phyloP scores from a whole-genome alignment of 2,888 invertebrate species.

The Pediacus dermestoides region DNA sequence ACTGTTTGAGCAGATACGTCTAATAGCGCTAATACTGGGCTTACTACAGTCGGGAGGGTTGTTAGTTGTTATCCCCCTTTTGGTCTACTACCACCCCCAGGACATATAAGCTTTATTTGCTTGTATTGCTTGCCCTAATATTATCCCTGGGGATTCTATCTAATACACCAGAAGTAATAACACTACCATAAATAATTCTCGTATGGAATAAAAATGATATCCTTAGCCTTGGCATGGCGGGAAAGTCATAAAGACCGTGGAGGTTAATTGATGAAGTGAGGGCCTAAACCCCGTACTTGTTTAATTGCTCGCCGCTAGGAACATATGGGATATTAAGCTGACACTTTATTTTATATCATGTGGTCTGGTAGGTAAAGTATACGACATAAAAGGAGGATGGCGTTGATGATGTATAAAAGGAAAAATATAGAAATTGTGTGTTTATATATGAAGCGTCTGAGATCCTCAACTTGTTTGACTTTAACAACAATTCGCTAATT shows the following conservation, averaged over 20 bases:
- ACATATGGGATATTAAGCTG: no score
- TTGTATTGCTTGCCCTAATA: constrained; percentile 41
- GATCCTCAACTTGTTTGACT: no score
- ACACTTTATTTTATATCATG: no score
- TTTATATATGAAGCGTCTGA: no score
- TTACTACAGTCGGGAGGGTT: constrained; percentile 33
- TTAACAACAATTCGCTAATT: not conserved
- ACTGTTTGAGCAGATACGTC: constrained; percentile 43
- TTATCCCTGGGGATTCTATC: constrained; percentile 44
- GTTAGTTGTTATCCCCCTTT: constrained; percentile 8
- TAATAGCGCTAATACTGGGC: constrained; percentile 44
- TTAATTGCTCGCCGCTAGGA: no score
- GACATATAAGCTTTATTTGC: constrained; percentile 43
- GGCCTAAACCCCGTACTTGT: no score
- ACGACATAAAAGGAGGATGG: no score
- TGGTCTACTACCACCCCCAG: constrained; percentile 27
- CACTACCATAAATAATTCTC: constrained; percentile 31
- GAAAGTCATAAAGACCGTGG: constrained; percentile 4
- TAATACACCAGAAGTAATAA: constrained; percentile 39
- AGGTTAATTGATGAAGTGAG: constrained; percentile 10
- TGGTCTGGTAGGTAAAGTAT: no score
- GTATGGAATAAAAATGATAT: constrained; percentile 7
- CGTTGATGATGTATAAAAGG: no score
- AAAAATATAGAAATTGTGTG: no score
- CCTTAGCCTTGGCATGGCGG: not conserved